These are phyloP conservation scores for Gasterosteus aculeatus DNA, from an alignment of 2,113 vertebrate species.

Conservation along the genomic window DNA sequence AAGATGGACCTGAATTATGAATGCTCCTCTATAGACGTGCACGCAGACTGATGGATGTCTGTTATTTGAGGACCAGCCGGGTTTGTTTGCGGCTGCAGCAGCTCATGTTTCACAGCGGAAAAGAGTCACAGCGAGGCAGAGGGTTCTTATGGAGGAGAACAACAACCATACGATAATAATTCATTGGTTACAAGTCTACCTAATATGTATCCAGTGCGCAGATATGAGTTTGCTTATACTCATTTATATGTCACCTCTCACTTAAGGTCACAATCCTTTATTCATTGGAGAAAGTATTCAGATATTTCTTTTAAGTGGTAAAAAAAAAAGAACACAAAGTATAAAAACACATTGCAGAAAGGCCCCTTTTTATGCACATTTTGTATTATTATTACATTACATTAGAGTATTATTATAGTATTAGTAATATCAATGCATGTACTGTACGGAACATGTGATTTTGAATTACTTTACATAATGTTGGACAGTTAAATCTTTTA, in stretches of 20 bases:
- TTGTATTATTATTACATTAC: not conserved
- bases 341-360: not conserved
- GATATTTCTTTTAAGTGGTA: not conserved
- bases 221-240: not conserved
- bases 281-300: not conserved
- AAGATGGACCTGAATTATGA: conserved; percentile 61
- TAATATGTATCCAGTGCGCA: not conserved
- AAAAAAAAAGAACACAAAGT: not conserved
- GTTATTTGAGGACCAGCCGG: conserved; percentile 49
- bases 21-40: conserved; percentile 36
- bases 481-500: not conserved
- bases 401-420: not conserved
- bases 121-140: not conserved
- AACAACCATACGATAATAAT: not conserved
- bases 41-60: conserved; percentile 25
- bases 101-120: conserved; percentile 58
- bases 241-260: not conserved
- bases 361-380: not conserved
- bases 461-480: not conserved
- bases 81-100: conserved; percentile 12
- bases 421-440: not conserved
- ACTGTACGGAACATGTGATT: not conserved
- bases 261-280: not conserved
- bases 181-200: not conserved
- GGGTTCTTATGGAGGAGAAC: not conserved